Conservation (phyloP, 2,797 vertebrate species). For the Paramormyrops hopkinsi region DNA sequence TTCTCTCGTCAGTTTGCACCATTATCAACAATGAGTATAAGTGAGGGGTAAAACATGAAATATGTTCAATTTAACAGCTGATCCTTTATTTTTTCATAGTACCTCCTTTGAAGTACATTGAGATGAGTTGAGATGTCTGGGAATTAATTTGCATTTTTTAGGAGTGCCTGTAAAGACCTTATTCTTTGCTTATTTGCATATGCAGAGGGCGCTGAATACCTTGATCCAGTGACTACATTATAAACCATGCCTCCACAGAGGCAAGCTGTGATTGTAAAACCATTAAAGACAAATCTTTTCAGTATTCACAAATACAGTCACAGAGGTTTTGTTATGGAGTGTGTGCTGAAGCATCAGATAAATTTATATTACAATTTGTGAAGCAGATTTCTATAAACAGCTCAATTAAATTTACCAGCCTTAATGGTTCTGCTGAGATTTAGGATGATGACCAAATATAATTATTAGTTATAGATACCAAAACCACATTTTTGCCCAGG, state of each 20-base stretch:
- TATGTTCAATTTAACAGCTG: neutral
- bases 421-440: neutral
- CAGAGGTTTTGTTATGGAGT: neutral
- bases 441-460: neutral
- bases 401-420: neutral
- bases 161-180: neutral
- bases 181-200: neutral
- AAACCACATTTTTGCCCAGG: neutral
- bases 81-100: neutral
- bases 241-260: neutral
- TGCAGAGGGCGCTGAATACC: neutral
- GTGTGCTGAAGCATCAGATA: neutral
- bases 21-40: neutral
- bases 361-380: neutral
- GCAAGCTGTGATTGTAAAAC: neutral
- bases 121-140: neutral
- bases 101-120: neutral
- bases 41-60: neutral
- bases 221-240: neutral
- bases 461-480: neutral
- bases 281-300: neutral
- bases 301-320: neutral
- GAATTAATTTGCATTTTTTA: neutral
- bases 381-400: neutral
- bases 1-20: neutral